Base-by-base conservation (phyloP, 2,888 invertebrate genomes). In the Ashinkailepas kermadecensis region DNA sequence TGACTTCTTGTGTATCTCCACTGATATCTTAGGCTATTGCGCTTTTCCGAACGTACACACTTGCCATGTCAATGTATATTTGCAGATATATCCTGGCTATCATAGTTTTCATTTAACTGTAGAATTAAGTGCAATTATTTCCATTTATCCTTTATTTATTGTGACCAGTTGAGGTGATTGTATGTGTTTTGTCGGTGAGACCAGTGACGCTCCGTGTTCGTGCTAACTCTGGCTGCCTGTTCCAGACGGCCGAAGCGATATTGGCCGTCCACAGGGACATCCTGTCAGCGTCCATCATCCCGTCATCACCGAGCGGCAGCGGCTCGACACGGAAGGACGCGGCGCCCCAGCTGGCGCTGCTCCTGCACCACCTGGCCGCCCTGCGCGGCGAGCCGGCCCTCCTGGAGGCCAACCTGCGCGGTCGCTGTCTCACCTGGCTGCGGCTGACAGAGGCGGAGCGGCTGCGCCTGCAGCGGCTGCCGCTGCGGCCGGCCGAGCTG, bases 401-500 rank as follows among this genome's bases (percentile, higher is more conserved):
- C 21, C 56, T 74, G 56, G 9, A 9, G 12, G 15, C 54, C 18
- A 10, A 21, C 12, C 74, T 90, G 81, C 88, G 94, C 56, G 89
- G 91, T 84, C 91, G 92, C 86, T 90, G 91, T 18, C 92, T 92
- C 82, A 91, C 92, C 85, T 89, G 93, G 84, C 92, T 93, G 81
- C 91, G 91, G 83, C 90, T 91, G 80, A 91, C 91, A 84, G 92
- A 91, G 86, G 88, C 93, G 84, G 92, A 93, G 86, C 89, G 94
- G 81, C 88, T 94, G 82, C 94, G 94, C 2, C 94, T 94, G 87
- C 92, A 94, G 86, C 89, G 94, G 39, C 94, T 94, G 0, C 94
- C 92, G 87, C 94, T 94, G 88, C 92, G 93, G 82, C 91, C 94
- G n/a, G 89, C 93, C 82, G 90, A 83, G 67, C 81, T 82, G 12